These are phyloP conservation scores for Salvelinus fontinalis DNA, from an alignment of 2,113 vertebrate species.

Conservation along the genomic window DNA sequence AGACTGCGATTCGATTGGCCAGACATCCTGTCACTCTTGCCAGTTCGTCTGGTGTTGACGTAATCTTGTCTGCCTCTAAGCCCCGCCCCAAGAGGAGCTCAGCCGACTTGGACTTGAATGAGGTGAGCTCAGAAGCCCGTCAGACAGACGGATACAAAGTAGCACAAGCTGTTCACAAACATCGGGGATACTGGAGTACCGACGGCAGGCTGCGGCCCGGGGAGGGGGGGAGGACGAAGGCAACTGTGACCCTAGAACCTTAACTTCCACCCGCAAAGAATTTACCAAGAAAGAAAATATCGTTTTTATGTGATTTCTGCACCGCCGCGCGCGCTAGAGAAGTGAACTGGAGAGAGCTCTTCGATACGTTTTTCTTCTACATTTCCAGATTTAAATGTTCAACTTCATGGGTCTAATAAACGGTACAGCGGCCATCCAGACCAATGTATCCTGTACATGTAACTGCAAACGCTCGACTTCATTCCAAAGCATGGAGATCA, in stretches of 20 bases:
- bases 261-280: not conserved
- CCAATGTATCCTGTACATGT: slow-evolving; percentile 97
- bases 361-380: slow-evolving; percentile 35
- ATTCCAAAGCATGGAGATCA: slow-evolving; percentile 95
- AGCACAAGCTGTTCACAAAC: slow-evolving; percentile 47
- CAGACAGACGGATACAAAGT: slow-evolving; percentile 65
- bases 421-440: slow-evolving; percentile 84
- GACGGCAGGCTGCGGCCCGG: slow-evolving; percentile 7
- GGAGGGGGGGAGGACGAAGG: slow-evolving; percentile 12
- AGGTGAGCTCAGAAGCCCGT: slow-evolving; percentile 58
- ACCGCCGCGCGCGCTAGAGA: not conserved
- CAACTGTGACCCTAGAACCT: not conserved
- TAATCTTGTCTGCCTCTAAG: slow-evolving; percentile 81
- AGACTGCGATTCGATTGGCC: slow-evolving; percentile 49
- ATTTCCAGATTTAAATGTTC: slow-evolving; percentile 76
- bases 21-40: slow-evolving; percentile 54
- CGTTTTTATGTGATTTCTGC: not conserved
- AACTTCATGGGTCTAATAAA: slow-evolving; percentile 96
- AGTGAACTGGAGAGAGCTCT: slow-evolving; percentile 42
- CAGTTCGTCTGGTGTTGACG: slow-evolving; percentile 80
- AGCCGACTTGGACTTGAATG: slow-evolving; percentile 83
- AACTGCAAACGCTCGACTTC: slow-evolving; percentile 93
- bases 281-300: not conserved
- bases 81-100: slow-evolving; percentile 68
- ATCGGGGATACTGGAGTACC: slow-evolving; percentile 39